Evolutionary conservation across 2,113 vertebrate genomes (phyloP).

Genomic region (Isurus oxyrinchus): DNA sequence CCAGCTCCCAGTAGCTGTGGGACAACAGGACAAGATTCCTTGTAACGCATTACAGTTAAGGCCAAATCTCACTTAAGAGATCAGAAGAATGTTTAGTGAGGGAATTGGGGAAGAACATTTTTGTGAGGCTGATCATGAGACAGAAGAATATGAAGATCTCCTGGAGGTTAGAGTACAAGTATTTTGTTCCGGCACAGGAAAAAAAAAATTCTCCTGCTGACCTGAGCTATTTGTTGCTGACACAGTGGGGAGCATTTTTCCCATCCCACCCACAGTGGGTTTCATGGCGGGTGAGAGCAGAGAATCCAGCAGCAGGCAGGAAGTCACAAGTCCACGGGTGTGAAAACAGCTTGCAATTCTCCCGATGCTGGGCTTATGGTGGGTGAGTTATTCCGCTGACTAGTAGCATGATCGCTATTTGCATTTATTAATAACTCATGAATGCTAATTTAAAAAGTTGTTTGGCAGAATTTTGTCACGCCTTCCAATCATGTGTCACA

Average conservation of each 20-base stretch:
- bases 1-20: not conserved
- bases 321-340: no score
- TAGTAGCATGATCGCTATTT: no score
- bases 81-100: not conserved
- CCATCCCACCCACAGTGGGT: no score
- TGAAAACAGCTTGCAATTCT: no score
- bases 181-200: not conserved
- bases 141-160: not conserved
- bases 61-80: not conserved
- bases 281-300: no score
- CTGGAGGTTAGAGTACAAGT: not conserved
- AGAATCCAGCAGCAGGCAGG: no score
- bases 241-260: not conserved
- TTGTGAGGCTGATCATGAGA: not conserved
- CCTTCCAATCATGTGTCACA: no score
- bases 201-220: not conserved
- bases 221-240: not conserved
- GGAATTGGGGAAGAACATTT: not conserved
- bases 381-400: no score
- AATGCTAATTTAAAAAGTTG: no score
- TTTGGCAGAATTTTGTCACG: no score
- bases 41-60: not conserved
- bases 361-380: no score
- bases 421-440: no score
- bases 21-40: not conserved